These are phyloP conservation scores for Nycteola revayana DNA, from an alignment of 2,888 invertebrate species.

Conservation along the genomic window DNA sequence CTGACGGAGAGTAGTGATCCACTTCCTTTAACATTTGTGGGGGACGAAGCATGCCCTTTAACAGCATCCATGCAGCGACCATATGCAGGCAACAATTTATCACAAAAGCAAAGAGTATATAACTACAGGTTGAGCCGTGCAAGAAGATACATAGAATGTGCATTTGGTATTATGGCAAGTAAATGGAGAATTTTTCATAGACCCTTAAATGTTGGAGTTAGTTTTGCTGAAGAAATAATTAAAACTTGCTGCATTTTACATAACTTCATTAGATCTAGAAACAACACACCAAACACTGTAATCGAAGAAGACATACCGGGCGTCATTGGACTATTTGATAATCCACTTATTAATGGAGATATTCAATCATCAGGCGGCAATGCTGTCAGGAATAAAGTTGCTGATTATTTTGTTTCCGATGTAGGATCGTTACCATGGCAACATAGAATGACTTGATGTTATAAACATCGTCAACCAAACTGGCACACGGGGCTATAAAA, in stretches of 20 bases:
- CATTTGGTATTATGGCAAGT: conserved; percentile 1
- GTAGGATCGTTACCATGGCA: conserved; percentile 1
- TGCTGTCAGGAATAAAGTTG: conserved; percentile 1
- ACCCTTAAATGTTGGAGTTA: conserved; percentile 2
- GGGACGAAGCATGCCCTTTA: not conserved
- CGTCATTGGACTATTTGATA: not conserved
- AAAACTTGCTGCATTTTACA: conserved; percentile 4
- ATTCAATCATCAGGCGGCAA: not conserved
- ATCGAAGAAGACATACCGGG: not conserved
- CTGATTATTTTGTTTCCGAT: conserved; percentile 3
- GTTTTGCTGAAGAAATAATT: conserved; percentile 2
- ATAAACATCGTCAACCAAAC: too few species aligned
- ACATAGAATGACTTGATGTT: conserved; percentile 1
- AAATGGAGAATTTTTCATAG: conserved; percentile 4
- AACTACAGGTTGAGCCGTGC: conserved; percentile 3
- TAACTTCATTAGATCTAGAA: conserved; percentile 3
- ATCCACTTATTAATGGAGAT: not conserved
- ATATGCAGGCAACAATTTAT: not conserved
- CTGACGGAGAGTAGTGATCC: not conserved
- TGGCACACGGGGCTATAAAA: too few species aligned
- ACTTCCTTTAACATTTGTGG: not conserved
- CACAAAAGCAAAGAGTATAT: conserved; percentile 1
- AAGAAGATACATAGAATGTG: conserved; percentile 2
- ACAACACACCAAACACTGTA: not conserved
- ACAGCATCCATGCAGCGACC: not conserved